Evolutionary conservation across 2,113 vertebrate species (phyloP), one percentile per base, ranked within the genome.

Genomic region (Cottus gobio): DNA sequence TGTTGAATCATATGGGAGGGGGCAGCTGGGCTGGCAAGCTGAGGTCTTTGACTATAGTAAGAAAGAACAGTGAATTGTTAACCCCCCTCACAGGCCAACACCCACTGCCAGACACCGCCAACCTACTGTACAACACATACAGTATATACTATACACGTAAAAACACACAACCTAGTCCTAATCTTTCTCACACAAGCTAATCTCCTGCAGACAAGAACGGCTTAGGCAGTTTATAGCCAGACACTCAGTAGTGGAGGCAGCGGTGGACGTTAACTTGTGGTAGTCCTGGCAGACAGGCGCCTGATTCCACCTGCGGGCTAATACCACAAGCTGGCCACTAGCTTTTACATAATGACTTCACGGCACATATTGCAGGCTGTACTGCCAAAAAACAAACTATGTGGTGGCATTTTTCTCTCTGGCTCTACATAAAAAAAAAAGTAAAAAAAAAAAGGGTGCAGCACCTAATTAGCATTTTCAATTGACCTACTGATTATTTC

Each of bases 131-230:
- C 52, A 48, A 69, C 60, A 69, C 44, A 81, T 37, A 80, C n/a
- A 37, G 77, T 42, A 78, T 15, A 12, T 11, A 5, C 44, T 16
- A 46, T 46, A 69, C 46, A 77, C 26, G 39, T 2, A 39, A 15
- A 71, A 16, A 57, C 64, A 86, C 87, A 87, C 85, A 74, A 39
- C 18, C 66, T 58, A 71, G 58, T 81, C 75, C 67, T 89, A 92
- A 94, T 94, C 92, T 93, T 80, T 87, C 87, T 94, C 87, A 92
- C 88, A 91, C 87, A 88, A 75, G 79, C 81, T 94, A 93, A 95
- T 94, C 92, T 91, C 67, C 77, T 77, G 79, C 90, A 91, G 91
- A 93, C 87, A 91, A 91, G 87, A 84, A 92, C 75, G 86, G 83
- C 86, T 93, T 90, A 94, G 82, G 79, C 86, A 83, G 83, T 64